These are phyloP conservation scores for Leptarthrus brevirostris DNA, from an alignment of 2,888 invertebrate species.

Conservation along the genomic window DNA sequence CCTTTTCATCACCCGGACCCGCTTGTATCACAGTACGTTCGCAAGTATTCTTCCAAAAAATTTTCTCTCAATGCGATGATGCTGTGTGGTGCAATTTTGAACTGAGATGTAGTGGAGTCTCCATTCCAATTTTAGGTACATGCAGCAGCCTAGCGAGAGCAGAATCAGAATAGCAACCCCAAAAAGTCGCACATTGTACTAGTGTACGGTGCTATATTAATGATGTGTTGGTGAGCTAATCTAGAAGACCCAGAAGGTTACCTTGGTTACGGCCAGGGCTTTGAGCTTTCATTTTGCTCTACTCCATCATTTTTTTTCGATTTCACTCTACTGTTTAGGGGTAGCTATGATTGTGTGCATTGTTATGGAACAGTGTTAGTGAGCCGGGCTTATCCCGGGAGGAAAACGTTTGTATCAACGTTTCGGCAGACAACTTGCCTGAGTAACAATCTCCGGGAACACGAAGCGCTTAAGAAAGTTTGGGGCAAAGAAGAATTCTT, in stretches of 20 bases:
- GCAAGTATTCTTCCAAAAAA: constrained; percentile 34
- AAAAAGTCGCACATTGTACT: background rate
- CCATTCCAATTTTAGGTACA: constrained; percentile 12
- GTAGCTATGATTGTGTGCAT: too few relatives aligned
- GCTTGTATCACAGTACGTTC: constrained; percentile 3
- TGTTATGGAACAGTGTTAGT: too few relatives aligned
- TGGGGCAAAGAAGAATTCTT: too few relatives aligned
- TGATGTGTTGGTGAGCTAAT: constrained; percentile 37
- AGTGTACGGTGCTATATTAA: background rate
- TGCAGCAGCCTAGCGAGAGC: constrained; percentile 3
- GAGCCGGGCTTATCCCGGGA: too few relatives aligned
- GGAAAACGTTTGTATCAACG: too few relatives aligned
- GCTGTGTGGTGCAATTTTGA: constrained; percentile 28
- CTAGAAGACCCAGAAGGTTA: constrained; percentile 47
- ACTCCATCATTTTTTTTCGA: constrained; percentile 35
- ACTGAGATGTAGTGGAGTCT: constrained; percentile 1
- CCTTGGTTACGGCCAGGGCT: constrained; percentile 50
- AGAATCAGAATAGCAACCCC: too few relatives aligned
- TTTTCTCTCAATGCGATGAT: constrained; percentile 16
- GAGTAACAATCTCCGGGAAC: too few relatives aligned
- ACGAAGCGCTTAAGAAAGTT: too few relatives aligned
- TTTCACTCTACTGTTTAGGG: too few relatives aligned
- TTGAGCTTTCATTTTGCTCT: constrained; percentile 48
- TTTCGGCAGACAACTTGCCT: too few relatives aligned
- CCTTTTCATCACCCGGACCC: background rate